Percentiles rank a stretch among this genome's conserved stretches.
phyloP scores from a whole-genome alignment of 2,113 vertebrate species.

The Coryphaenoides rupestris region DNA sequence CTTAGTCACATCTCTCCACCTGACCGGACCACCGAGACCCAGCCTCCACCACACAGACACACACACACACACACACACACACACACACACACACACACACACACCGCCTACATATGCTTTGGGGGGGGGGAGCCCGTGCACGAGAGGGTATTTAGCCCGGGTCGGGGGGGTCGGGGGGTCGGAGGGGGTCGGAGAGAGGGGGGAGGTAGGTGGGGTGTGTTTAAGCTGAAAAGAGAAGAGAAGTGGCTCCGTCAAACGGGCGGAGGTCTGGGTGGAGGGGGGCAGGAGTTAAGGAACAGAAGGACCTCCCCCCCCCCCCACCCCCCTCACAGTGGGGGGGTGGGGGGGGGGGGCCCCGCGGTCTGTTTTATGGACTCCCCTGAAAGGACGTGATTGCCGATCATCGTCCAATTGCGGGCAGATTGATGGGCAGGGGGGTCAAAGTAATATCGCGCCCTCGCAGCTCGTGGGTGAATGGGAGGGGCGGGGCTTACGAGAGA shows the following conservation, averaged over 20 bases:
- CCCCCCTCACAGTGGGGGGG: constrained; percentile 72
- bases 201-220: background rate
- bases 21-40: too few species aligned
- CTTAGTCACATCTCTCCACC: constrained; percentile 63
- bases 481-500: constrained; percentile 50
- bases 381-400: constrained; percentile 99
- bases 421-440: constrained; percentile 99
- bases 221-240: constrained; percentile 3
- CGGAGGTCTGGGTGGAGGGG: constrained; percentile 1
- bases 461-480: constrained; percentile 60
- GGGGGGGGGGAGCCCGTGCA: constrained; percentile 79
- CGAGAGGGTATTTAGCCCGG: constrained; percentile 72
- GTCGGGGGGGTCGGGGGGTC: background rate
- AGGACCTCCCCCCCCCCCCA: constrained; percentile 83
- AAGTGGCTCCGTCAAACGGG: background rate
- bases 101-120: constrained; percentile 48
- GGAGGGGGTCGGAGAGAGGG: background rate
- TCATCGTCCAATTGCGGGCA: constrained; percentile 99
- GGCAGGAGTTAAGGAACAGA: constrained; percentile 79
- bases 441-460: constrained; percentile 95
- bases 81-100: too few species aligned
- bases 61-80: too few species aligned
- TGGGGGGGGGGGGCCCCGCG: constrained; percentile 83
- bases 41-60: constrained; percentile 53
- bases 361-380: constrained; percentile 99